A percentile compares a stretch with the other conserved stretches of the same genome.
phyloP scores from a whole-genome alignment of 2,888 invertebrate genomes.

The Eustalomyia histrio region DNA sequence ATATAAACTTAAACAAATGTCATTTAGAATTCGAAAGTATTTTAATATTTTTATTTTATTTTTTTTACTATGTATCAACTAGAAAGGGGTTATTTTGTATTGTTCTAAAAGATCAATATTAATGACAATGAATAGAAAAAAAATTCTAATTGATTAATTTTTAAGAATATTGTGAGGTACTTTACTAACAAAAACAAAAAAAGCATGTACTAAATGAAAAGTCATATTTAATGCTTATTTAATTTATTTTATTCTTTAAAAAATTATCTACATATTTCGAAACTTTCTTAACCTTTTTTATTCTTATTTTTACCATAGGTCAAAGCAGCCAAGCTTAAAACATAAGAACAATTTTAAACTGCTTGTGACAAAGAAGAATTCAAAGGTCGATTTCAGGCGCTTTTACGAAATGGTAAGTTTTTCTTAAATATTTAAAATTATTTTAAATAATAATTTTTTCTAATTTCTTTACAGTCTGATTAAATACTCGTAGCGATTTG shows the following conservation, averaged over 20 bases:
- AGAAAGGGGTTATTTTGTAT: too few species aligned
- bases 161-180: constrained; percentile 11
- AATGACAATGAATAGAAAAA: too few species aligned
- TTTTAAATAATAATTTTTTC: constrained; percentile 19
- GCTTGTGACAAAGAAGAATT: constrained; percentile 97
- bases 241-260: background rate
- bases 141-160: too few species aligned
- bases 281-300: background rate
- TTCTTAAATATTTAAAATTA: background rate
- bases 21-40: too few species aligned
- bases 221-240: background rate
- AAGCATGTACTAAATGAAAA: constrained; percentile 14
- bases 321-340: constrained; percentile 95
- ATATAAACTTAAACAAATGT: too few species aligned
- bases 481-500: constrained; percentile 97
- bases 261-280: constrained; percentile 1
- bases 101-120: too few species aligned
- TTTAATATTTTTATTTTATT: too few species aligned
- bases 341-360: constrained; percentile 97
- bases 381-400: constrained; percentile 93
- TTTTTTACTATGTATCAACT: too few species aligned
- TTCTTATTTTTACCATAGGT: constrained; percentile 83
- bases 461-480: constrained; percentile 89
- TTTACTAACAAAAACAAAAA: background rate
- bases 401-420: constrained; percentile 90